Percentiles rank a stretch among this genome's conserved stretches.
phyloP scores from a whole-genome alignment of 2,113 vertebrate genomes.

The Leuciscus idus region DNA sequence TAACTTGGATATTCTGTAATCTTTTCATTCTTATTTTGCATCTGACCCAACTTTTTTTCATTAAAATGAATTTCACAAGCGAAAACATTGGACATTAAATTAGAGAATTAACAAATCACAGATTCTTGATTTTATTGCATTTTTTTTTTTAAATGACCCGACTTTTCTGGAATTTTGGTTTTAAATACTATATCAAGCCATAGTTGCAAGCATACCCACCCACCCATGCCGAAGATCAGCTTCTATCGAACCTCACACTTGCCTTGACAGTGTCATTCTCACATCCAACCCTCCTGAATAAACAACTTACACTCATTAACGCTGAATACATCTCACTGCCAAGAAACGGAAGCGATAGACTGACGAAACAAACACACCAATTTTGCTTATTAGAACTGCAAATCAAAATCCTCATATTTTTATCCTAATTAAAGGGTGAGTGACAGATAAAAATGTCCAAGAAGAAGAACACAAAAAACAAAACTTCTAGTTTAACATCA shows the following conservation, averaged over 20 bases:
- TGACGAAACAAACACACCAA: neutral
- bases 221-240: slow-evolving; percentile 29
- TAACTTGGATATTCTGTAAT: no score
- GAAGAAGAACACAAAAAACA: neutral
- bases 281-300: slow-evolving; percentile 66
- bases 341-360: slow-evolving; percentile 58
- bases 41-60: no score
- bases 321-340: slow-evolving; percentile 62
- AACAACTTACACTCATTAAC: slow-evolving; percentile 74
- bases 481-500: neutral
- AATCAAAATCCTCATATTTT: neutral
- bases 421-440: neutral
- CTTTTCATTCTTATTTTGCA: no score
- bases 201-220: slow-evolving; percentile 16
- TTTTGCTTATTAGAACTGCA: neutral
- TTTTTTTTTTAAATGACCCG: no score
- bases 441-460: neutral
- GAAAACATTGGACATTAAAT: no score
- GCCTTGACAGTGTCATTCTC: slow-evolving; percentile 71
- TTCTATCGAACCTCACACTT: slow-evolving; percentile 59
- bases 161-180: no score
- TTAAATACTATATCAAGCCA: neutral
- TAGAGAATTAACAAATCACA: no score
- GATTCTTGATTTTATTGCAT: no score
- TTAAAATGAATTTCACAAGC: no score